Conservation (phyloP, 23 tunicate genomes). For the Ascidia mentula region DNA sequence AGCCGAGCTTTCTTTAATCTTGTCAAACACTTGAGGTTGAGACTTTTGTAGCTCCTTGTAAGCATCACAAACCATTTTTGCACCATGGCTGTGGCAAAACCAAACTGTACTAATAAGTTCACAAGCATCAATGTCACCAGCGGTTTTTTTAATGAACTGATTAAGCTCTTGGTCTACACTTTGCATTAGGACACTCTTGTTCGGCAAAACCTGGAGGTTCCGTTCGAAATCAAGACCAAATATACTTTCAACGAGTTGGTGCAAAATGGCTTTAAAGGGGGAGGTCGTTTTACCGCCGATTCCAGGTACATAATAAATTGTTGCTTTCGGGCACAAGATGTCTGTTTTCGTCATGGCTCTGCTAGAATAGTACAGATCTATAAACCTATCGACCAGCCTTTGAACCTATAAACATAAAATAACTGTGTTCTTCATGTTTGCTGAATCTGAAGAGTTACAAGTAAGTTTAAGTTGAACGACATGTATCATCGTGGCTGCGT, state of each 20-base stretch:
- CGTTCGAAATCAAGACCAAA: neutral
- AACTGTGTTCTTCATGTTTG: no score
- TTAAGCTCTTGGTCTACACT: neutral
- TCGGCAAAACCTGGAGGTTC: neutral
- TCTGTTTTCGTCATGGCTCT: no score
- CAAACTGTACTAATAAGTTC: neutral
- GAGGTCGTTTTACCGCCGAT: neutral
- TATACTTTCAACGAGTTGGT: neutral
- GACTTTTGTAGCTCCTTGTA: neutral
- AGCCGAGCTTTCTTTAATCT: neutral
- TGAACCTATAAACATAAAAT: no score
- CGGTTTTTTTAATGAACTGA: neutral
- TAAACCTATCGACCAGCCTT: no score
- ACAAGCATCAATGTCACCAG: no score
- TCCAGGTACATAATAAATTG: neutral
- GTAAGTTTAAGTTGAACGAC: no score
- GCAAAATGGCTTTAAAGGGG: neutral
- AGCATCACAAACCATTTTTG: neutral
- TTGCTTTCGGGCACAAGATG: no score
- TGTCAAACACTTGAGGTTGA: neutral
- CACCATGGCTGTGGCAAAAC: neutral
- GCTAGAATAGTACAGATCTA: no score
- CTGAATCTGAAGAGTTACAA: no score
- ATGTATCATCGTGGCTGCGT: no score
- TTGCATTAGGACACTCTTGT: neutral